phyloP scores from a whole-genome alignment of 2,797 vertebrate species.

The Iguana delicatissima region DNA sequence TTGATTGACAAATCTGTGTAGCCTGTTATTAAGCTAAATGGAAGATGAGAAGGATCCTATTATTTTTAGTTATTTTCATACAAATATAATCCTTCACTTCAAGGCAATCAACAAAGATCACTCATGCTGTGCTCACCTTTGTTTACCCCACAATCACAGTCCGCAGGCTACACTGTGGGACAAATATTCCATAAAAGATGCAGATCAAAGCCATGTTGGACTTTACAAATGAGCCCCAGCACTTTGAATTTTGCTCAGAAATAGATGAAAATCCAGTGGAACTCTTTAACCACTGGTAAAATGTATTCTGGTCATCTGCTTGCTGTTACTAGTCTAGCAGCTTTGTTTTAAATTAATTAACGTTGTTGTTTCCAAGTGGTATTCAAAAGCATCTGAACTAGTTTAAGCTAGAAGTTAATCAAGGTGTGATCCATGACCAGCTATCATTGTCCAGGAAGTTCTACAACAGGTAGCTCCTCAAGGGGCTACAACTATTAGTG shows the following conservation, averaged over 20 bases:
- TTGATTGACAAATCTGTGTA: constrained; percentile 83
- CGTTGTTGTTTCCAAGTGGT: neutral
- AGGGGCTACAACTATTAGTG: neutral
- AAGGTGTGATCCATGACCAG: neutral
- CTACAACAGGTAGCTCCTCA: too few relatives aligned
- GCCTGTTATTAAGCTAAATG: constrained; percentile 79
- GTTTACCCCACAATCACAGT: too few relatives aligned
- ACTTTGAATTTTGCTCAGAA: neutral
- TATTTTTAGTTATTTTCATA: constrained; percentile 60
- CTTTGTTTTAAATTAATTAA: neutral
- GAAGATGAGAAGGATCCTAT: constrained; percentile 76
- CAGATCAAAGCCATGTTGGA: neutral
- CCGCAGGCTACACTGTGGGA: too few relatives aligned
- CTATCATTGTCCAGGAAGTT: neutral
- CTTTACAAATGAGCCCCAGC: neutral
- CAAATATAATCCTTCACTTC: constrained; percentile 52
- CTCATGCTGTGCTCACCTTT: too few relatives aligned
- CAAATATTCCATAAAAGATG: neutral
- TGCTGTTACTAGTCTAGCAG: neutral
- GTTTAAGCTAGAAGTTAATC: neutral
- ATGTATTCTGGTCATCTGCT: neutral
- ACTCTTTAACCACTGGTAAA: neutral
- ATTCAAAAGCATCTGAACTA: neutral
- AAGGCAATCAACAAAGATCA: constrained; percentile 38
- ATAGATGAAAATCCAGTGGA: neutral